phyloP scores from a whole-genome alignment of 2,888 invertebrate genomes.

The Drosophila pseudotakahashii region DNA sequence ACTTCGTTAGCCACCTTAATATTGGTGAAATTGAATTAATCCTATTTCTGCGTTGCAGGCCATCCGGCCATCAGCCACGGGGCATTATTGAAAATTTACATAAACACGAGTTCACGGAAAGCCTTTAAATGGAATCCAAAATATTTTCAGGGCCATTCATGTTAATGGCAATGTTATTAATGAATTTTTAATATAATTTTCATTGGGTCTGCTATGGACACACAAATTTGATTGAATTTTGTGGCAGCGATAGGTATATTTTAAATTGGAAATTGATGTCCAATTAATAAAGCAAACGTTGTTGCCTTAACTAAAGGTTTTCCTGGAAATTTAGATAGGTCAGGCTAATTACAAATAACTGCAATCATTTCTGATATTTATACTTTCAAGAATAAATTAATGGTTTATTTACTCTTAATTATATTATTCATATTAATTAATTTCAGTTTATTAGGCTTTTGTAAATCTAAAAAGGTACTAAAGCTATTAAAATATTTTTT shows the following conservation, averaged over 20 bases:
- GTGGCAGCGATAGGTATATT: not conserved
- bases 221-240: conserved; percentile 9
- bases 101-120: conserved; percentile 11
- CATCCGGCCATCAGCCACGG: conserved; percentile 2
- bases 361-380: not conserved
- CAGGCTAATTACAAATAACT: not conserved
- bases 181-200: conserved; percentile 18
- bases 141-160: conserved; percentile 17
- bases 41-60: conserved; percentile 10
- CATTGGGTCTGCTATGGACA: not conserved
- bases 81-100: conserved; percentile 26
- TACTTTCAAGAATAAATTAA: not conserved
- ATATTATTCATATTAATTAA: not conserved
- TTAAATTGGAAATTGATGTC: conserved; percentile 5
- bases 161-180: conserved; percentile 24
- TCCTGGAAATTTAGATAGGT: not conserved
- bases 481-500: no score
- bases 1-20: conserved; percentile 12
- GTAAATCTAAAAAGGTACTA: no score
- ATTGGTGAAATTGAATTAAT: conserved; percentile 35
- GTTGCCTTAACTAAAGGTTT: not conserved
- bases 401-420: not conserved
- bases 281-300: conserved; percentile 11
- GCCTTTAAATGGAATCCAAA: conserved; percentile 9
- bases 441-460: not conserved